These are phyloP conservation scores for Xestia sexstrigata DNA, from an alignment of 2,888 invertebrate species.

Conservation along the genomic window DNA sequence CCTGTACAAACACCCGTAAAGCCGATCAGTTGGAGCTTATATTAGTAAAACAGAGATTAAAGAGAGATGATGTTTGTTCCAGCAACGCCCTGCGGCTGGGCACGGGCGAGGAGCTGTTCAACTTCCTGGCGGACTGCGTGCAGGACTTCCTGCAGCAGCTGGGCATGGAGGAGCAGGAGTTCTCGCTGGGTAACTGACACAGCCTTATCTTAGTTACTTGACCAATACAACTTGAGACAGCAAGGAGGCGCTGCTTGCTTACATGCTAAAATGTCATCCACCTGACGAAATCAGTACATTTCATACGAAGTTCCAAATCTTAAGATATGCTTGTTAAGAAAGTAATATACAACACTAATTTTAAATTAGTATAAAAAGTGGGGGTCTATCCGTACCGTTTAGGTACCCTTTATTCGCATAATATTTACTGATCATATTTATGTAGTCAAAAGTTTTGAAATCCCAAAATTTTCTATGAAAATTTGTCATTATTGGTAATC, in stretches of 20 bases:
- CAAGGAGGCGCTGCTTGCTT: background rate
- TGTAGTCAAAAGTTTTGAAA: too few relatives aligned
- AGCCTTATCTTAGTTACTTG: background rate
- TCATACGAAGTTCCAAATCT: background rate
- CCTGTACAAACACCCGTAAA: background rate
- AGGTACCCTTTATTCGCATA: too few relatives aligned
- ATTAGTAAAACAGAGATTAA: background rate
- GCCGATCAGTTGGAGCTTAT: background rate
- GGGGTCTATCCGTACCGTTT: too few relatives aligned
- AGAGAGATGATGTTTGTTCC: constrained; percentile 50
- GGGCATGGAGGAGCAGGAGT: constrained; percentile 89
- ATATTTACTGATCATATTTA: too few relatives aligned
- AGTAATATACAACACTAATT: background rate
- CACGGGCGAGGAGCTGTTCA: constrained; percentile 92
- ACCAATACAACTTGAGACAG: background rate
- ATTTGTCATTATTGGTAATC: too few relatives aligned
- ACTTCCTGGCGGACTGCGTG: constrained; percentile 94
- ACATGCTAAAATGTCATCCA: background rate
- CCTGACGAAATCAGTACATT: background rate
- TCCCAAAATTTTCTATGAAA: too few relatives aligned
- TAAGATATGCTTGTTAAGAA: background rate
- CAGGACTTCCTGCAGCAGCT: constrained; percentile 92
- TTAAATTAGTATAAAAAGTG: too few relatives aligned
- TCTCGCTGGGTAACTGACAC: constrained; percentile 92
- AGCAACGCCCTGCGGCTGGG: constrained; percentile 91